Evolutionary conservation across 2,797 vertebrate species (phyloP).

Genomic region (Sorex maritimensis): DNA sequence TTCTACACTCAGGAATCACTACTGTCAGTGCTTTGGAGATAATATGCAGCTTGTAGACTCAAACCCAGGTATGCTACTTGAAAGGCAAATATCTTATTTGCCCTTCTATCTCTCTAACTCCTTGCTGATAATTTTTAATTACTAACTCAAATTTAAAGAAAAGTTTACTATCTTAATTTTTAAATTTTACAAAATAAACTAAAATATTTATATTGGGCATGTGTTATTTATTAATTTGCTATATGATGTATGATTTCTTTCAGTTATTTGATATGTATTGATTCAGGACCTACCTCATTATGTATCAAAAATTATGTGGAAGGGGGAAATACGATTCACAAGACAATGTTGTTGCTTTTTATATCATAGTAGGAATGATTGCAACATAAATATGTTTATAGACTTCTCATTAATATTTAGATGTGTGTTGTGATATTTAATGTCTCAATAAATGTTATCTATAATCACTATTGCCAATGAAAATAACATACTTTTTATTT

Average conservation of each 20-base stretch:
- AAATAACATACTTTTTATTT: neutral
- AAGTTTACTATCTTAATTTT: conserved; percentile 21
- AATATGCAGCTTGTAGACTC: too few relatives aligned
- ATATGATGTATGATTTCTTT: neutral
- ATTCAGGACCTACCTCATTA: neutral
- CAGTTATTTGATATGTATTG: conserved; percentile 13
- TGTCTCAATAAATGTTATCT: neutral
- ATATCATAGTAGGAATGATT: neutral
- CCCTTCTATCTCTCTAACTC: too few relatives aligned
- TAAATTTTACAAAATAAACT: neutral
- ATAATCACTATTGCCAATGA: conserved; percentile 19
- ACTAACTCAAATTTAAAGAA: neutral
- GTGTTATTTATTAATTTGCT: neutral
- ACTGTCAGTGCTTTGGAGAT: too few relatives aligned
- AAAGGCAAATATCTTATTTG: too few relatives aligned
- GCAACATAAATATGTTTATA: neutral
- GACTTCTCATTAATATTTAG: neutral
- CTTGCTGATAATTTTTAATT: neutral
- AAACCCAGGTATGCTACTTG: too few relatives aligned
- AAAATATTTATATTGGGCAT: neutral
- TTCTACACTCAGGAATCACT: too few relatives aligned
- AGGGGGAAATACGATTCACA: neutral
- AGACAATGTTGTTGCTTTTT: neutral
- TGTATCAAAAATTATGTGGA: neutral
- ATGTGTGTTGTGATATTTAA: neutral